Evolutionary conservation across 1,140 invertebrate genomes (phyloP).

Genomic region (Zaprionus camerounensis): DNA sequence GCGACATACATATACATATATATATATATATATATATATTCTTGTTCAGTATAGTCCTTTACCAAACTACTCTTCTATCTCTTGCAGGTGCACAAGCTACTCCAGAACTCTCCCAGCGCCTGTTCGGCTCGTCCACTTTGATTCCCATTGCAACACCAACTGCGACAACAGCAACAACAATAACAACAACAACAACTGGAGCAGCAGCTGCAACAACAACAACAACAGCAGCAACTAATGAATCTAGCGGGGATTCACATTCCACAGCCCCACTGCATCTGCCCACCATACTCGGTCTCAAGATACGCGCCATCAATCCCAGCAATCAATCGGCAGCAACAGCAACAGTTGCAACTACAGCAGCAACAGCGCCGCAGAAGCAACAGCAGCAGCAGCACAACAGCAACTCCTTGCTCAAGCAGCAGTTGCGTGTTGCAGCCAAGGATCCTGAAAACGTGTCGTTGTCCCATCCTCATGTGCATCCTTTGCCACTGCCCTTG

Average conservation of each 20-base stretch:
- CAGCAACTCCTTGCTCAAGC: slow-evolving; percentile 82
- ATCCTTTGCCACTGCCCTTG: slow-evolving; percentile 36
- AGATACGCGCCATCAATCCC: slow-evolving; percentile 64
- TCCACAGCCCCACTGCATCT: slow-evolving; percentile 60
- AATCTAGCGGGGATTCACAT: slow-evolving; percentile 13
- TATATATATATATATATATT: background rate
- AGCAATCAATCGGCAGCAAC: slow-evolving; percentile 32
- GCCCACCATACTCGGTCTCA: slow-evolving; percentile 76
- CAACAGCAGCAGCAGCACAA: slow-evolving; percentile 31
- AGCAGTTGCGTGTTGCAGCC: slow-evolving; percentile 81
- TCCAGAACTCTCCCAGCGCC: slow-evolving; percentile 74
- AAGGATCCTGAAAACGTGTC: slow-evolving; percentile 66
- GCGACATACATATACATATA: background rate
- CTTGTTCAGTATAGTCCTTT: background rate
- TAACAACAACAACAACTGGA: slow-evolving; percentile 15
- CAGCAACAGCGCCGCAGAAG: slow-evolving; percentile 23
- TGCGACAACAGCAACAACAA: slow-evolving; percentile 2
- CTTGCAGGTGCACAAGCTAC: slow-evolving; percentile 50
- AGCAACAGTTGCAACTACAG: slow-evolving; percentile 21
- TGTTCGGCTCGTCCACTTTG: slow-evolving; percentile 65
- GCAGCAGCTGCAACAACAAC: slow-evolving; percentile 9
- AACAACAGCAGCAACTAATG: background rate
- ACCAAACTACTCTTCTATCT: background rate
- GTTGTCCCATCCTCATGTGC: background rate
- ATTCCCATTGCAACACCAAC: slow-evolving; percentile 29